A percentile compares a stretch with the other conserved stretches of the same genome.
These are phyloP conservation scores for Galerucella nymphaeae DNA, from an alignment of 2,888 invertebrate species.

Conservation along the genomic window DNA sequence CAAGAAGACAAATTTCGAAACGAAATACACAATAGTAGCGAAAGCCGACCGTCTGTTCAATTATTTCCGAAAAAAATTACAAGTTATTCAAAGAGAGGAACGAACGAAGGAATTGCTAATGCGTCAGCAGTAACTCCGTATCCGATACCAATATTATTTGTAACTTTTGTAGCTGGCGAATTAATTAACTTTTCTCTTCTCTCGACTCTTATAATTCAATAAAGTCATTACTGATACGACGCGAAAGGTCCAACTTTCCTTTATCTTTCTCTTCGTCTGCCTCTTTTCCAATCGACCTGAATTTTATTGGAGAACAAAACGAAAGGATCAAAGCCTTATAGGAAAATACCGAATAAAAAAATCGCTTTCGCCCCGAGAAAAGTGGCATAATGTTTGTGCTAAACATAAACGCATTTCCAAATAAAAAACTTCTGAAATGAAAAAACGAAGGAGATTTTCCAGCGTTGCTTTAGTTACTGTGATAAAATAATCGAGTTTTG, in stretches of 20 bases:
- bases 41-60: slow-evolving; percentile 29
- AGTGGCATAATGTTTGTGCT: slow-evolving; percentile 22
- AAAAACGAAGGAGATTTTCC: no score
- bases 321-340: slow-evolving; percentile 23
- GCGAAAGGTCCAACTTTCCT: slow-evolving; percentile 41
- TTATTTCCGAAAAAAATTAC: slow-evolving; percentile 31
- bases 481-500: no score
- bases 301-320: slow-evolving; percentile 33
- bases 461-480: no score
- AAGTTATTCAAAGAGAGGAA: slow-evolving; percentile 26
- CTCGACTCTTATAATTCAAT: slow-evolving; percentile 41
- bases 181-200: slow-evolving; percentile 43
- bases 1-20: slow-evolving; percentile 21
- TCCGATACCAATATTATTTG: slow-evolving; percentile 42
- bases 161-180: slow-evolving; percentile 40
- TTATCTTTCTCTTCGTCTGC: slow-evolving; percentile 36
- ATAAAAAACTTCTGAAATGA: no score
- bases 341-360: slow-evolving; percentile 12
- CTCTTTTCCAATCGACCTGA: slow-evolving; percentile 29
- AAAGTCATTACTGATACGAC: slow-evolving; percentile 39
- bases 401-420: slow-evolving; percentile 9
- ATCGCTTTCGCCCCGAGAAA: not conserved
- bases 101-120: slow-evolving; percentile 24
- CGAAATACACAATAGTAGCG: slow-evolving; percentile 19
- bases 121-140: slow-evolving; percentile 23